Conservation (phyloP, 1,140 invertebrate species). For the Platyscapa corneri region DNA sequence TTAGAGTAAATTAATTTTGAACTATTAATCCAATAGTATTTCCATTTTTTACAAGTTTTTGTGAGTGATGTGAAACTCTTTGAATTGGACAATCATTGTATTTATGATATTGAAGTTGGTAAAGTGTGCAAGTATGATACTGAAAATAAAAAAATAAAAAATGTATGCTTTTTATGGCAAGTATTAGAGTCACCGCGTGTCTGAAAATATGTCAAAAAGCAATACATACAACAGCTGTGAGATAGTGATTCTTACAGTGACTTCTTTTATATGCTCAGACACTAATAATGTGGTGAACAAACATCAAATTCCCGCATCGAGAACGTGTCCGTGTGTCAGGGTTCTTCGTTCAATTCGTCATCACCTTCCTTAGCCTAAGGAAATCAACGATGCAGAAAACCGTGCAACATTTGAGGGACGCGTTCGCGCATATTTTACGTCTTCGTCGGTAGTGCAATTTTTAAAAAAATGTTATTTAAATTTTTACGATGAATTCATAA, state of each 20-base stretch:
- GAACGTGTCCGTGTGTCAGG: not conserved
- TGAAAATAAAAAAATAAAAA: no score
- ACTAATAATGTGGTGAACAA: not conserved
- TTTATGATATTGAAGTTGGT: no score
- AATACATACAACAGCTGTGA: not conserved
- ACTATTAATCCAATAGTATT: no score
- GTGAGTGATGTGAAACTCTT: no score
- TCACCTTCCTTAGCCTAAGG: not conserved
- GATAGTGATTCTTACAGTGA: not conserved
- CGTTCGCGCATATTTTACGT: not conserved
- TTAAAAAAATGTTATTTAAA: not conserved
- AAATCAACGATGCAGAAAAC: not conserved
- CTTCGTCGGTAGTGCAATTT: not conserved
- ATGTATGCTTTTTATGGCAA: no score
- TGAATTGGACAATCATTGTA: no score
- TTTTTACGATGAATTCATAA: not conserved
- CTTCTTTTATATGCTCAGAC: not conserved
- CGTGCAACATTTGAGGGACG: not conserved
- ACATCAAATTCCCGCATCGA: not conserved
- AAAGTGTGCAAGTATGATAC: no score
- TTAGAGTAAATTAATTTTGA: no score
- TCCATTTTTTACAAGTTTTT: no score
- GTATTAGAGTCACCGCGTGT: no score
- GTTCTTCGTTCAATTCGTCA: not conserved
- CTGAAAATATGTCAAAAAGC: not conserved